A percentile compares a stretch with the other conserved stretches of the same genome.
These are phyloP conservation scores for Apoderus coryli DNA, from an alignment of 2,888 invertebrate genomes.

Conservation along the genomic window DNA sequence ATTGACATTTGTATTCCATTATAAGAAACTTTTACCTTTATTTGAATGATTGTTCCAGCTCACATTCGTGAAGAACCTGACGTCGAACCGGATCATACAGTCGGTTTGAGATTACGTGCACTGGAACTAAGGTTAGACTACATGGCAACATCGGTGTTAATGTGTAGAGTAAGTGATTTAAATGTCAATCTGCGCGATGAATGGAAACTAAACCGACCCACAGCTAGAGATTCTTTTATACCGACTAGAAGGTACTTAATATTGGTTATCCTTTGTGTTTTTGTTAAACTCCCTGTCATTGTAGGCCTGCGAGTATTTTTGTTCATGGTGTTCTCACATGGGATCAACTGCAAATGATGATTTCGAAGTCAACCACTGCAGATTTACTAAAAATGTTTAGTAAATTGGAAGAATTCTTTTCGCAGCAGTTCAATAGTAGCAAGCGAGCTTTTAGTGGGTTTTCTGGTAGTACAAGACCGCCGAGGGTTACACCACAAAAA, in stretches of 20 bases:
- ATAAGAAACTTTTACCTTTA: too few relatives aligned
- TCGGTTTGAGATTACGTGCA: conserved; percentile 68
- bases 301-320: conserved; percentile 34
- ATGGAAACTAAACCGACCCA: conserved; percentile 55
- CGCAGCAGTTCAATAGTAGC: conserved; percentile 92
- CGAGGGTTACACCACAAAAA: conserved; percentile 27
- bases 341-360: conserved; percentile 94
- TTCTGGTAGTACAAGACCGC: conserved; percentile 24
- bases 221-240: conserved; percentile 37
- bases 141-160: conserved; percentile 93
- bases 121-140: conserved; percentile 88
- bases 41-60: too few relatives aligned
- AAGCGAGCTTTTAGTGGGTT: conserved; percentile 63
- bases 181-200: conserved; percentile 72
- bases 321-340: conserved; percentile 77
- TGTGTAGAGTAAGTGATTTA: conserved; percentile 76
- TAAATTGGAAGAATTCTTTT: conserved; percentile 94
- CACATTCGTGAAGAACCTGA: conserved; percentile 83
- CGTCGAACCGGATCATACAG: conserved; percentile 64
- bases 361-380: conserved; percentile 91
- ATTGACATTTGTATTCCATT: too few relatives aligned
- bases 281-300: conserved; percentile 15
- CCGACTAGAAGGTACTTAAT: conserved; percentile 44
- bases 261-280: conserved; percentile 4
- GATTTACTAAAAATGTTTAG: conserved; percentile 94